Percentiles rank a stretch among this genome's conserved stretches.
These are phyloP conservation scores for Sebastiscus albofasciatus DNA, from an alignment of 2,797 vertebrate genomes.

Conservation along the genomic window DNA sequence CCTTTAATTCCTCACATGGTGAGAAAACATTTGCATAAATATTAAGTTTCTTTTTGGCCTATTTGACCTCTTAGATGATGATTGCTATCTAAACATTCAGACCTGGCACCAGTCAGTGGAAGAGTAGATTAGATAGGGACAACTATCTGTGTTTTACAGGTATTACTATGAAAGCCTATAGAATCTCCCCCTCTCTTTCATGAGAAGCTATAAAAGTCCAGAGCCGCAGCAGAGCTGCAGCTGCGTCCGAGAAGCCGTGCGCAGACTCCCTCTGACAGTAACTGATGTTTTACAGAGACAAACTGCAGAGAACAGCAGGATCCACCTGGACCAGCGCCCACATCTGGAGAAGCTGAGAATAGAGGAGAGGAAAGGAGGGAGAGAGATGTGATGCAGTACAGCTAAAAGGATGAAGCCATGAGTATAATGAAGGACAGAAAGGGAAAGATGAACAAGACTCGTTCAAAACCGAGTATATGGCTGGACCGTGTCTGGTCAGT, in stretches of 20 bases:
- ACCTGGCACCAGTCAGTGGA: conserved; percentile 25
- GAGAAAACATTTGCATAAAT: background rate
- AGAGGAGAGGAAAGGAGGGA: conserved; percentile 27
- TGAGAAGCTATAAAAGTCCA: conserved; percentile 56
- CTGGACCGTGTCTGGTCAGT: too few species aligned
- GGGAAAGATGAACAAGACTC: background rate
- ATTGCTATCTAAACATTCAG: conserved; percentile 35
- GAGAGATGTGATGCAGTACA: background rate
- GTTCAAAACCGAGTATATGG: too few species aligned
- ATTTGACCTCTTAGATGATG: conserved; percentile 10
- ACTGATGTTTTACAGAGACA: conserved; percentile 71
- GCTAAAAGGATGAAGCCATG: conserved; percentile 6
- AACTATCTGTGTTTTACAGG: conserved; percentile 43
- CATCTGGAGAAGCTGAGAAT: conserved; percentile 65
- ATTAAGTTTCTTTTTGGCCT: background rate
- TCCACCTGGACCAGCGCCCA: conserved; percentile 59
- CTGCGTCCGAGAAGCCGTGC: conserved; percentile 43
- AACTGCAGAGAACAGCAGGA: conserved; percentile 63
- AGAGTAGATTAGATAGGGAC: conserved; percentile 34
- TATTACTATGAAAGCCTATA: conserved; percentile 36
- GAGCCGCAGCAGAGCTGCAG: conserved; percentile 41
- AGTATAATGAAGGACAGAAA: background rate
- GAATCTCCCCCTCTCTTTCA: conserved; percentile 37
- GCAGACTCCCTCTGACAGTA: conserved; percentile 53
- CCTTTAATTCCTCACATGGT: background rate